These are phyloP conservation scores for Sitta carolinensis DNA, from an alignment of 2,797 vertebrate species.

Conservation along the genomic window DNA sequence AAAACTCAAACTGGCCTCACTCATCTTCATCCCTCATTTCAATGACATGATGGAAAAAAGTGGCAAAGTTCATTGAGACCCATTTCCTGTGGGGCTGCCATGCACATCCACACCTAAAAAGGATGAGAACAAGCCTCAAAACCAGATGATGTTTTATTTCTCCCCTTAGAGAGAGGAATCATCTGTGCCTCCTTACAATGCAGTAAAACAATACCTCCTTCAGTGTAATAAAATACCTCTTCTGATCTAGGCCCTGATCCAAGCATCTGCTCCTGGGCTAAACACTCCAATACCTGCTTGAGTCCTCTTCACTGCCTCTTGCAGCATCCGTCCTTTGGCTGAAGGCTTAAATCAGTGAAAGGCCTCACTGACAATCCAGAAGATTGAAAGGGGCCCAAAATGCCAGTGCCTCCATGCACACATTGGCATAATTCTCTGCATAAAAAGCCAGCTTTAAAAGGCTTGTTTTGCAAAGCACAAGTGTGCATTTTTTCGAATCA, in stretches of 20 bases:
- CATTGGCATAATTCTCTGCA: conserved; percentile 19
- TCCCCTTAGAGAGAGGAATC: background rate
- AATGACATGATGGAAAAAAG: background rate
- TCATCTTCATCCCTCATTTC: background rate
- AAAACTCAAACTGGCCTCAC: background rate
- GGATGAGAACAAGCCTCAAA: background rate
- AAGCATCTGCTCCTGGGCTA: conserved; percentile 25
- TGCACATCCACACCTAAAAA: background rate
- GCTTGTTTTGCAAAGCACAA: conserved; percentile 36
- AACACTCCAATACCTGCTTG: conserved; percentile 21
- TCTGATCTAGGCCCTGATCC: conserved; percentile 19
- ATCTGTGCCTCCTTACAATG: background rate
- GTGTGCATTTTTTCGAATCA: background rate
- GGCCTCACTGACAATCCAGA: background rate
- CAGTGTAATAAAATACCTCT: background rate
- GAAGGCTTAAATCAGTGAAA: conserved; percentile 25
- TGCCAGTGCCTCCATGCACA: background rate
- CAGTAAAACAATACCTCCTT: background rate
- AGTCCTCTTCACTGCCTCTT: conserved; percentile 33
- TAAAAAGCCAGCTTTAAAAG: conserved; percentile 41
- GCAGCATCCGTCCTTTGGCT: background rate
- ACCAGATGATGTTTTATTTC: background rate
- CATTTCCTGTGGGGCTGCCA: background rate
- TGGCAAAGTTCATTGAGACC: background rate
- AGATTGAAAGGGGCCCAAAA: background rate